Conservation (phyloP, 2,113 vertebrate genomes). For the Machaerirhynchus nigripectus region DNA sequence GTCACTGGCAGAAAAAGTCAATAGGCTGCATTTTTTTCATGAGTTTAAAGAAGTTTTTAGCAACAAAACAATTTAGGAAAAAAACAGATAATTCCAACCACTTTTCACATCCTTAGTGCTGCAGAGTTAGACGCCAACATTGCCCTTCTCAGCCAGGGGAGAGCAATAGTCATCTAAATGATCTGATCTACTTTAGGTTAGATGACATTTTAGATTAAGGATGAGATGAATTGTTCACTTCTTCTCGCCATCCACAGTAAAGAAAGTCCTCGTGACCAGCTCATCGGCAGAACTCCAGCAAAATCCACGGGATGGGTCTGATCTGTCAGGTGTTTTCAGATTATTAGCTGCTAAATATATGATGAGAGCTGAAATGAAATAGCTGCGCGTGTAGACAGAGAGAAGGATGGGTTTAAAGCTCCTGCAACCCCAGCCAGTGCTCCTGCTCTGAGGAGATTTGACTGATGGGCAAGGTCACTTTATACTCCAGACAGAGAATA, state of each 20-base stretch:
- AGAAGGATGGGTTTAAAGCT: not conserved
- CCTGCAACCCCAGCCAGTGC: not conserved
- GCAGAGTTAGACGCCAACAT: not conserved
- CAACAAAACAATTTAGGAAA: not conserved
- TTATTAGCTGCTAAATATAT: constrained; percentile 2
- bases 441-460: not conserved
- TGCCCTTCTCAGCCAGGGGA: not conserved
- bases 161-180: not conserved
- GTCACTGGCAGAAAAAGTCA: not conserved
- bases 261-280: not conserved
- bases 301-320: not conserved
- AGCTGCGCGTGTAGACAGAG: not conserved
- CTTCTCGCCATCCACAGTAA: not conserved
- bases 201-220: not conserved
- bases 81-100: not conserved
- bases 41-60: not conserved
- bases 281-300: not conserved
- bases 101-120: not conserved
- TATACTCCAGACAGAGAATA: not conserved
- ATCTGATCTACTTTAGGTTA: not conserved
- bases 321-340: not conserved
- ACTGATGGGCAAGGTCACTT: not conserved
- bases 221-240: not conserved
- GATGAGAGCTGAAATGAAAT: not conserved
- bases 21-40: not conserved